Conservation (phyloP, 2,797 vertebrate species). For the Gymnoscopelus braueri region DNA sequence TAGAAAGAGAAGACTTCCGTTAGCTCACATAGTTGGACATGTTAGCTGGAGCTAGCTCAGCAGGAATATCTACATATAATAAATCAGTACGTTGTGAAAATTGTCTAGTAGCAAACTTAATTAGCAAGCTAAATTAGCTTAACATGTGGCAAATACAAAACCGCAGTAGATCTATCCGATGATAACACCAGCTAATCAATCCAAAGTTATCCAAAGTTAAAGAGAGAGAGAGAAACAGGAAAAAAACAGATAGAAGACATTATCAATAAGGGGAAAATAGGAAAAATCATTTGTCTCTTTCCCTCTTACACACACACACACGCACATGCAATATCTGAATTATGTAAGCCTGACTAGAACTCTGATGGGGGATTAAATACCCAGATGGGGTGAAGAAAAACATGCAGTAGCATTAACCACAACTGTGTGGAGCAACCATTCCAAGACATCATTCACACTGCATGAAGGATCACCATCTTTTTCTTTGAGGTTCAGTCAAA, state of each 20-base stretch:
- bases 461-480: constrained; percentile 32
- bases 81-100: too few species aligned
- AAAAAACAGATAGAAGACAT: too few species aligned
- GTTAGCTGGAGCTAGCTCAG: too few species aligned
- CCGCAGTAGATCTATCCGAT: background rate
- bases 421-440: constrained; percentile 4
- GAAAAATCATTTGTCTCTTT: background rate
- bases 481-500: constrained; percentile 63
- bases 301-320: constrained; percentile 6
- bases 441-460: constrained; percentile 41
- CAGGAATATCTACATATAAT: too few species aligned
- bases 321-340: constrained; percentile 12
- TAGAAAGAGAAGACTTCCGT: too few species aligned
- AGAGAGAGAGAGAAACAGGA: too few species aligned
- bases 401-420: constrained; percentile 34
- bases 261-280: background rate
- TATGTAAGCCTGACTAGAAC: constrained; percentile 19
- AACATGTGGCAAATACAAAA: background rate
- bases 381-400: constrained; percentile 26
- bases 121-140: constrained; percentile 32
- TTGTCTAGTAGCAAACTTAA: constrained; percentile 2
- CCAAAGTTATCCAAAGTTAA: too few species aligned
- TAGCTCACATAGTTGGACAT: too few species aligned
- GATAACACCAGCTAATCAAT: background rate
- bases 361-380: constrained; percentile 15